Evolutionary conservation across 2,888 invertebrate genomes (phyloP).

Genomic region (Achlya flavicornis): DNA sequence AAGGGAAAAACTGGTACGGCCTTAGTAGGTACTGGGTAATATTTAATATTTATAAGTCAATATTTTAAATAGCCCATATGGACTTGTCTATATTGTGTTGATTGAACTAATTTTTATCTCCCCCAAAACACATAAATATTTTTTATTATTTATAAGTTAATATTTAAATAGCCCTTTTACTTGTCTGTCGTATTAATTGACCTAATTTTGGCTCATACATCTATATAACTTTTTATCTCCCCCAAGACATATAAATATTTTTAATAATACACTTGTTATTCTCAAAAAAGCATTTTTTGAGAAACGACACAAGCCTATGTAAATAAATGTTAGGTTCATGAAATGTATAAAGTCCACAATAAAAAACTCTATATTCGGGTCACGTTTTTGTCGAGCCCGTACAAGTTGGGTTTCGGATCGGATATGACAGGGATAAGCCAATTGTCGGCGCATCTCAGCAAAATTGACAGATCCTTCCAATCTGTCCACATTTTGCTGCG

Average conservation of each 20-base stretch:
- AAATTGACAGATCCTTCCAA: constrained; percentile 43
- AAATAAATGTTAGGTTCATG: constrained; percentile 15
- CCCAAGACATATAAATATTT: background rate
- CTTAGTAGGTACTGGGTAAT: background rate
- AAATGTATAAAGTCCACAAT: constrained; percentile 7
- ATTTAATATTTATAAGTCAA: too few relatives aligned
- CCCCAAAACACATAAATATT: background rate
- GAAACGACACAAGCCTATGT: background rate
- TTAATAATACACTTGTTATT: too few relatives aligned
- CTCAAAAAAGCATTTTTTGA: background rate
- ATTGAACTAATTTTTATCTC: too few relatives aligned
- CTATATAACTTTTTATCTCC: too few relatives aligned
- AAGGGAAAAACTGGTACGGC: background rate
- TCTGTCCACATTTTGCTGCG: constrained; percentile 30
- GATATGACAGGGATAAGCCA: constrained; percentile 54
- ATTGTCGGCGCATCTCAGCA: constrained; percentile 40
- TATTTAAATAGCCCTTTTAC: background rate
- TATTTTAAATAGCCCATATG: background rate
- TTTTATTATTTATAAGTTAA: too few relatives aligned
- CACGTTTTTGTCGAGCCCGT: constrained; percentile 53
- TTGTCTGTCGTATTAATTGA: too few relatives aligned
- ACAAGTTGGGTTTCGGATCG: constrained; percentile 44
- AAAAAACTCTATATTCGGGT: constrained; percentile 35
- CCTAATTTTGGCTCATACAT: too few relatives aligned
- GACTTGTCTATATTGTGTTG: too few relatives aligned